Base-by-base conservation (phyloP, 2,113 vertebrate genomes). In the Tauraco erythrolophus region DNA sequence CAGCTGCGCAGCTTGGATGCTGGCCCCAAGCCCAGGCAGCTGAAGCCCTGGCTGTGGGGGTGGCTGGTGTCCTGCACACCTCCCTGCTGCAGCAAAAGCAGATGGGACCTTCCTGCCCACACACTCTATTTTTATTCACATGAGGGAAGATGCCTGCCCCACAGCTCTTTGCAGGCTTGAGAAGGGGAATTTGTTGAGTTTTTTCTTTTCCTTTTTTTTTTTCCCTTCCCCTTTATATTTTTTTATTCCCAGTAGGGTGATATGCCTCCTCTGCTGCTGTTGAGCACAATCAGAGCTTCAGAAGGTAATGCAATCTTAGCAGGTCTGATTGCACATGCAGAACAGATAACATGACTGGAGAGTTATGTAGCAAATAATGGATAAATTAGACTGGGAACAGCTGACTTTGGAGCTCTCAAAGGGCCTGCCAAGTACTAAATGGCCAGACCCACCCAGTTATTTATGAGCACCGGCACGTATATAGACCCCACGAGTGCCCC, bases 401-500 rank as follows among this genome's bases (percentile, higher is more conserved):
- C 5, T 58, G 57, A 84, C 17, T 89, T 84, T 21, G n/a, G 56
- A 70, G 41, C 19, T 70, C 61, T 69, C 28, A 28, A 79, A 85
- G 27, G 57, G 28, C 57, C 25, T 92, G 39, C 37, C 11, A 60
- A 31, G 16, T 65, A 46, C 30, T 68, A 25, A 69, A 62, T 39
- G 28, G 18, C 14, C 43, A 70, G 30, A 70, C 7, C 10, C 23
- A 77, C 11, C 6, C 8, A 58, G 13, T 22, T 57, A 56, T 23
- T 7, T 33, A 41, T 8, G 14, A 84, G 14, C 24, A 61, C 6
- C 11, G 3, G 19, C 16, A 5, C 1, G 19, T 75, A 2, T 14
- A 27, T 2, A 14, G 22, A 39, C 21, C 50, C 10, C 7, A 15
- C 0, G 1, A 68, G 10, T 39, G 16, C 16, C 25, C 6, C 11